A percentile compares a stretch with the other conserved stretches of the same genome.
Evolutionary conservation across 2,113 vertebrate genomes (phyloP).

Genomic region (Macrotus californicus): DNA sequence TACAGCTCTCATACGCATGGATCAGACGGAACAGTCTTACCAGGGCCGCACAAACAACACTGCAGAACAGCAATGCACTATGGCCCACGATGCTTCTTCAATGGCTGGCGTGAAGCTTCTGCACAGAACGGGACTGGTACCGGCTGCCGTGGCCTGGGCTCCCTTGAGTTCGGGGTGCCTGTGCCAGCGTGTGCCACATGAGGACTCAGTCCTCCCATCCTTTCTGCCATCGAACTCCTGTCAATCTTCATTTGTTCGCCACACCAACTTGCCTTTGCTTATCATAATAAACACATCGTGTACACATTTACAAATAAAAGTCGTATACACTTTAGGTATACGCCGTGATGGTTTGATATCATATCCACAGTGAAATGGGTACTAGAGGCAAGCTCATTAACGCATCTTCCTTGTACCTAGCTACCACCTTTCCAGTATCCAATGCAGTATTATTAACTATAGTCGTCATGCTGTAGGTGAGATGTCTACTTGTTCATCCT

Average conservation of each 20-base stretch:
- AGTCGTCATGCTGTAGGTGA: neutral
- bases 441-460: neutral
- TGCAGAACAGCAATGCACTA: neutral
- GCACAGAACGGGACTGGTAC: neutral
- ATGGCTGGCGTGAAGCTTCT: neutral
- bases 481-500: neutral
- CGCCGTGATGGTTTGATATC: neutral
- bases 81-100: neutral
- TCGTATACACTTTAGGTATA: neutral
- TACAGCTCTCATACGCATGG: neutral
- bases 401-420: neutral
- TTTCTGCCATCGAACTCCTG: neutral
- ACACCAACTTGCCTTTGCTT: neutral
- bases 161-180: no score
- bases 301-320: neutral
- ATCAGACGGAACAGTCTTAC: neutral
- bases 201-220: neutral
- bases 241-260: neutral
- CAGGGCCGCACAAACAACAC: neutral
- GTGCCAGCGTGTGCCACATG: rapidly evolving
- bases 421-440: neutral
- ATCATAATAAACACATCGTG: neutral
- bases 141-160: rapidly evolving
- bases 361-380: neutral
- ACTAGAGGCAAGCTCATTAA: neutral